A percentile compares a stretch with the other conserved stretches of the same genome.
phyloP scores from a whole-genome alignment of 2,888 invertebrate genomes.

The Drosophila subsilvestris region DNA sequence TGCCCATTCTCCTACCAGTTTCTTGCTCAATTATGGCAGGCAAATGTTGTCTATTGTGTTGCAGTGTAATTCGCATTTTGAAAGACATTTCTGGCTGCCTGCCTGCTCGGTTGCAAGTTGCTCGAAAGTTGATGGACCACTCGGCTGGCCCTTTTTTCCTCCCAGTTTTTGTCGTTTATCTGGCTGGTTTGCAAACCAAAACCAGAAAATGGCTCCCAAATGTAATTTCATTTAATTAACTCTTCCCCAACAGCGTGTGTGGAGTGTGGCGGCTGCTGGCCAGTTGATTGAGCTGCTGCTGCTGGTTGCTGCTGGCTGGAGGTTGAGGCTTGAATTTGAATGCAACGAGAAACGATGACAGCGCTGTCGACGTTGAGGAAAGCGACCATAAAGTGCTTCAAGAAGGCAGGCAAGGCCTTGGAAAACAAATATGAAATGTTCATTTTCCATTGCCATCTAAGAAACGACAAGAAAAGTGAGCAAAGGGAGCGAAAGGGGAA shows the following conservation, averaged over 20 bases:
- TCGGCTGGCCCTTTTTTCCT: background rate
- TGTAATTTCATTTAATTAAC: slow-evolving; percentile 54
- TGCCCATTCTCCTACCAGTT: too few species aligned
- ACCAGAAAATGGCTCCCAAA: slow-evolving; percentile 25
- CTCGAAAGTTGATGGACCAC: background rate
- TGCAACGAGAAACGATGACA: slow-evolving; percentile 23
- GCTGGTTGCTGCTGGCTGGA: background rate
- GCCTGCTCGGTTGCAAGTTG: background rate
- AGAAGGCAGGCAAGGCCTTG: background rate
- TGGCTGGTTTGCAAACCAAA: background rate
- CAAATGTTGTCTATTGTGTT: too few species aligned
- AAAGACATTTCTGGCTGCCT: background rate
- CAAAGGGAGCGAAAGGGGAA: too few species aligned
- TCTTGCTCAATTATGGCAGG: too few species aligned
- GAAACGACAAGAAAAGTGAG: background rate
- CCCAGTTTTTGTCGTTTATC: background rate
- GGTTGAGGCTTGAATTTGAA: slow-evolving; percentile 17
- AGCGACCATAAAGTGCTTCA: slow-evolving; percentile 15
- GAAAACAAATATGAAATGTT: slow-evolving; percentile 34
- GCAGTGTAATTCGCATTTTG: too few species aligned
- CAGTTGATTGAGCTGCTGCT: slow-evolving; percentile 23
- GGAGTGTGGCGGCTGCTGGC: slow-evolving; percentile 6
- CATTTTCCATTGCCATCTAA: slow-evolving; percentile 25
- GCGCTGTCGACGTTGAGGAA: slow-evolving; percentile 7
- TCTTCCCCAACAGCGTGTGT: slow-evolving; percentile 11